phyloP scores from a whole-genome alignment of 2,797 vertebrate genomes.

The Geotrypetes seraphini region DNA sequence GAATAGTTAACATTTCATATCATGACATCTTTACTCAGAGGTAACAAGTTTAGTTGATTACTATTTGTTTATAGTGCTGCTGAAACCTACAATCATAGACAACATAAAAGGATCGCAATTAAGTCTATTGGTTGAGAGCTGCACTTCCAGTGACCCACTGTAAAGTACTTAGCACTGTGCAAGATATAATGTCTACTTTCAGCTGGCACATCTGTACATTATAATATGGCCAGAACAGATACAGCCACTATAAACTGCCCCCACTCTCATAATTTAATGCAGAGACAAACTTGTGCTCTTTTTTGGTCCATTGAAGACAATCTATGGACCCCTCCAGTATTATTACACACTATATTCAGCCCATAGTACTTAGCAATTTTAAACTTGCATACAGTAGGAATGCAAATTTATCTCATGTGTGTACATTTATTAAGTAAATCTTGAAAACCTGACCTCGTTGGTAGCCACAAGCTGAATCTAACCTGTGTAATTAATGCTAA shows the following conservation, averaged over 20 bases:
- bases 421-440: no score
- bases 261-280: no score
- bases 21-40: slow-evolving; percentile 59
- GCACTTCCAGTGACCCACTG: slow-evolving; percentile 68
- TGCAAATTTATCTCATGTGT: no score
- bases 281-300: no score
- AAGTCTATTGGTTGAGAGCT: slow-evolving; percentile 78
- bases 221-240: slow-evolving; percentile 55
- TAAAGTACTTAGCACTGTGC: slow-evolving; percentile 77
- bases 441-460: no score
- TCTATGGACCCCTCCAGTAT: no score
- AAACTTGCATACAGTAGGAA: no score
- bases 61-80: slow-evolving; percentile 75
- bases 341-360: no score
- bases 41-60: slow-evolving; percentile 78
- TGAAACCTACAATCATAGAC: slow-evolving; percentile 85
- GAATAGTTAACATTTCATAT: slow-evolving; percentile 68
- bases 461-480: no score
- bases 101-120: slow-evolving; percentile 82
- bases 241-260: slow-evolving; percentile 55
- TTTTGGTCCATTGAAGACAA: no score
- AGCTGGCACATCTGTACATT: slow-evolving; percentile 59
- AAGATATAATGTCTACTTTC: slow-evolving; percentile 65
- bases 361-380: no score
- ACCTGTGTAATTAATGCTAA: no score